A percentile compares a stretch with the other conserved stretches of the same genome.
These are phyloP conservation scores for Porites evermanni DNA, from an alignment of 92 coral and sea anemone species.

Conservation along the genomic window DNA sequence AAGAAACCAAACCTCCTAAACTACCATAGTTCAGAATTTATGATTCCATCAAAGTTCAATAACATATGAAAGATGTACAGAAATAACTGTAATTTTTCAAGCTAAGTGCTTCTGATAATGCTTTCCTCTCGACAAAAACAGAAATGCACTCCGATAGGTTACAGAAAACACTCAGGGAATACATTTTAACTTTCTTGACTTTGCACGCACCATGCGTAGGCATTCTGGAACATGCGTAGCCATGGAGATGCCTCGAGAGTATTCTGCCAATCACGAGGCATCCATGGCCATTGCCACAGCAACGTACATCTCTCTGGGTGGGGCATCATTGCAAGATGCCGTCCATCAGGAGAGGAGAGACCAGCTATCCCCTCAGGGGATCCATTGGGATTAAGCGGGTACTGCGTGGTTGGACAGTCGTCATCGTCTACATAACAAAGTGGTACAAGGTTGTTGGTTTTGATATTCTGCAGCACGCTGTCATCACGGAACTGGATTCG, in stretches of 20 bases:
- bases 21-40: too few species aligned
- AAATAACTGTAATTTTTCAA: too few species aligned
- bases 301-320: slow-evolving; percentile 97
- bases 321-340: slow-evolving; percentile 99
- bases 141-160: too few species aligned
- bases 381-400: slow-evolving; percentile 97
- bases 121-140: too few species aligned
- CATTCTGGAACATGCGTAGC: slow-evolving; percentile 96
- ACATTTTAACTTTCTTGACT: slow-evolving; percentile 6
- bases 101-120: too few species aligned
- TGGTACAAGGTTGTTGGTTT: slow-evolving; percentile 80
- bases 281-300: slow-evolving; percentile 99
- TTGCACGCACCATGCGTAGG: slow-evolving; percentile 85
- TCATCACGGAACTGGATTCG: slow-evolving; percentile 72
- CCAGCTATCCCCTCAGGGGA: slow-evolving; percentile 97
- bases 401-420: slow-evolving; percentile 83
- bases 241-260: slow-evolving; percentile 86
- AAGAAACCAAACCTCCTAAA: too few species aligned
- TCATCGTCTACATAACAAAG: slow-evolving; percentile 91
- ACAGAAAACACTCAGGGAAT: too few species aligned
- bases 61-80: too few species aligned
- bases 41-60: too few species aligned
- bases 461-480: slow-evolving; percentile 68
- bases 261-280: slow-evolving; percentile 91
- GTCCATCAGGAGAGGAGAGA: slow-evolving; percentile 93